These are phyloP conservation scores for Amblyteles armatorius DNA, from an alignment of 2,888 invertebrate species.

Conservation along the genomic window DNA sequence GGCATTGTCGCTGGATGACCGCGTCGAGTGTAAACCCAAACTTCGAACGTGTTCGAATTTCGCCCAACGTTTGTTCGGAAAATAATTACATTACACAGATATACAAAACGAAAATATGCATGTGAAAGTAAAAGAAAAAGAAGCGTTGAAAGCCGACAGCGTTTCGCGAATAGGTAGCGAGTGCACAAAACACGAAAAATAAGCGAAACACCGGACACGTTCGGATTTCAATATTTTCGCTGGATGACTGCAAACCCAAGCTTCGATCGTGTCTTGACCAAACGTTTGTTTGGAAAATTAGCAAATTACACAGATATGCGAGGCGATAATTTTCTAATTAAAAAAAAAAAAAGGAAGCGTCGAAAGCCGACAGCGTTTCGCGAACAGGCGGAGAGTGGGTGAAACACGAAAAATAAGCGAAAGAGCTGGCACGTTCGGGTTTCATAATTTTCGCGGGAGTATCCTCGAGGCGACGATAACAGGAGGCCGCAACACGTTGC, in stretches of 20 bases:
- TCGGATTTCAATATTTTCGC: slow-evolving; percentile 43
- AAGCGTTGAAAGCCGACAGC: no score
- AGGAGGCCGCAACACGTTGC: slow-evolving; percentile 39
- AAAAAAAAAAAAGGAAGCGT: no score
- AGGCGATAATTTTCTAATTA: no score
- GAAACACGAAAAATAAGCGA: background rate
- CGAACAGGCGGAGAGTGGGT: no score
- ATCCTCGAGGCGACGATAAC: slow-evolving; percentile 62
- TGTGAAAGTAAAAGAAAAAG: no score
- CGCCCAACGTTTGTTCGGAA: background rate
- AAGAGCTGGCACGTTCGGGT: slow-evolving; percentile 1
- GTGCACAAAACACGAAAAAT: background rate
- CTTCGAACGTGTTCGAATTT: background rate
- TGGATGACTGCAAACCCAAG: slow-evolving; percentile 11
- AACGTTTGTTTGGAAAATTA: background rate
- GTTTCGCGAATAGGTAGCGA: no score
- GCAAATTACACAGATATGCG: no score
- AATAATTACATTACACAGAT: background rate
- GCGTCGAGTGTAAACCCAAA: slow-evolving; percentile 2
- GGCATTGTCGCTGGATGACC: slow-evolving; percentile 56
- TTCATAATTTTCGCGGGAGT: slow-evolving; percentile 49
- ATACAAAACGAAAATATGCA: no score
- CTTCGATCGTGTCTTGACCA: background rate
- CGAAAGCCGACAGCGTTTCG: no score
- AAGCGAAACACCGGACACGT: background rate